Evolutionary conservation across 2,888 invertebrate genomes (phyloP), one percentile per base, ranked within the genome.

Genomic region (Eubasilissa splendida): DNA sequence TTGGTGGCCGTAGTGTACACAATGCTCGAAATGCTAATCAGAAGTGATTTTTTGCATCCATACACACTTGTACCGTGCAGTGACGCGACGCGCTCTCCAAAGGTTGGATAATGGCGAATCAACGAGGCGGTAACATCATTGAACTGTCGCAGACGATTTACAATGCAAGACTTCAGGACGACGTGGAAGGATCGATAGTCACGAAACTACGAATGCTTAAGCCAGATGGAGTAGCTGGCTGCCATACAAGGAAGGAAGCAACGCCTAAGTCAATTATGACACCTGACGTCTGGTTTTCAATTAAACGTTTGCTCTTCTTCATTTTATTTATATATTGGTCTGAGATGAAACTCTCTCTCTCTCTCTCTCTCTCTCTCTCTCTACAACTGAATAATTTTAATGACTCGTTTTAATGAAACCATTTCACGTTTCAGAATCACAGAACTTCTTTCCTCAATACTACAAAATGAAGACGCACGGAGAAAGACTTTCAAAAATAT

Each of bases 131-230:
- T 12, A 33, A 73, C 33, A 56, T 58, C 56, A 73, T 73, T 73
- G 71, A 73, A 33, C 71, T 73, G 71, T 73, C 71, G 56, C 54
- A 31, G 54, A 33, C 33, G 56, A 73, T 73, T 73, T 73, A 73
- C 71, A 33, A 56, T 56, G 22, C 33, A 11, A 22, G 12, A 10
- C 33, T 11, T 42, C 42, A 31, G 11, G 14, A 12, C 10, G 31
- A 65, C 33, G 54, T 71, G 71, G 71, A 56, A 56, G 56, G 56
- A 14, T 22, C 7, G 14, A n/a, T 4, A 56, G 58, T 73, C 71
- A 73, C 71, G 71, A 73, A 31, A 50, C 68, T 68, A 33, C 63
- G 33, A 63, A 53, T 73, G 54, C 58, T 56, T 54, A n/a, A 54
- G 71, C 54, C n/a, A 42, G 68, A 33, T 33, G 58, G 58, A 73